Base-by-base conservation (phyloP, 1,140 invertebrate species). In the Maconellicoccus hirsutus region DNA sequence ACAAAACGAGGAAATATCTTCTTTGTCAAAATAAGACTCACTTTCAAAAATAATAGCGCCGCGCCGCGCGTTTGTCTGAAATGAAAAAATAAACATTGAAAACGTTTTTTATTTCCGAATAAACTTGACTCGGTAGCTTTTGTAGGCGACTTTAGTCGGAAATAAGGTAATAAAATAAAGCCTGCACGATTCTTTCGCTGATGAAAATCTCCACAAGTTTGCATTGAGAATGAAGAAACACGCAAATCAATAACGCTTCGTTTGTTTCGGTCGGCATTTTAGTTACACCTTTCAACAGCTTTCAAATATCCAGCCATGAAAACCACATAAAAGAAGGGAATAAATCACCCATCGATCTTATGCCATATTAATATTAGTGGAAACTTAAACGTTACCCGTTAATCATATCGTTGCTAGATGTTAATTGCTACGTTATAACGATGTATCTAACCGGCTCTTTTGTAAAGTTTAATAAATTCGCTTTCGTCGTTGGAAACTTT, bases 221-320 rank as follows among this genome's bases (percentile, higher is more conserved):
- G 10, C 42, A 52, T 19, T 16, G 12, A 16, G 16, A 52, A 52
- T 16, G 16, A 16, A 52, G 42, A 52, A 52, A 52, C 42, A 19
- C n/a, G 42, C 42, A 52, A 52, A 52, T 52, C 42, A 52, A 52
- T 52, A 52, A 52, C n/a, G 42, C 42, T 52, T 52, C 42, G n/a
- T 52, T 52, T 52, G 42, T 52, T 52, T 52, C 42, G n/a, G 29
- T 33, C 29, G 3, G 29, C 16, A 52, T 16, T 19, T 14, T 14
- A 52, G 2, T 3, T 16, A 52, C 42, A 52, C n/a, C n/a, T 52
- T 16, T 52, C 42, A 19, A 16, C 10, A 52, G 6, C 12, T n/a
- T n/a, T 14, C 42, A 14, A 52, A 52, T 52, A 16, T 16, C 42
- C 29, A 33, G 4, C 42, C 3, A 16, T 16, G 6, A 8, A 52